Percentiles rank a stretch among this genome's conserved stretches.
Evolutionary conservation across 2,888 invertebrate species (phyloP).

Genomic region (Lapara coniferarum): DNA sequence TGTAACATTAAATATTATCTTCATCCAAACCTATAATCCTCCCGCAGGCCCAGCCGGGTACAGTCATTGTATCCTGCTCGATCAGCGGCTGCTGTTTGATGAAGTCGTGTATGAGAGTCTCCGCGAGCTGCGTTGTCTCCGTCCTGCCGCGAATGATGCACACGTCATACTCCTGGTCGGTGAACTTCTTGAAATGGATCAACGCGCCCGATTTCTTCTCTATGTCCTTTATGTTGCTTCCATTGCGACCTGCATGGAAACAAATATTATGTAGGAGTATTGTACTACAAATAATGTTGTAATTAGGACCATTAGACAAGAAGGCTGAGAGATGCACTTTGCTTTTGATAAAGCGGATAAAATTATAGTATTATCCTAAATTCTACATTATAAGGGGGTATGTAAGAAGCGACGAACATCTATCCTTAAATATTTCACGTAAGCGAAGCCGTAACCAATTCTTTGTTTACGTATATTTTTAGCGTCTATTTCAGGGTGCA

Average conservation of each 20-base stretch:
- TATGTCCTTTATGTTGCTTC: slow-evolving; percentile 89
- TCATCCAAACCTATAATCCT: slow-evolving; percentile 85
- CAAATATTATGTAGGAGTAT: neutral
- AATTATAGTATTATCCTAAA: no score
- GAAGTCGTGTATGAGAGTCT: slow-evolving; percentile 86
- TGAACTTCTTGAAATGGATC: slow-evolving; percentile 77
- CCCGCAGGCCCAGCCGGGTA: slow-evolving; percentile 87
- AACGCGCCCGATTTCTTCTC: slow-evolving; percentile 88
- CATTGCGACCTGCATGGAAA: slow-evolving; percentile 84
- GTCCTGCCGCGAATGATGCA: slow-evolving; percentile 88
- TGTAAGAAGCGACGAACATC: no score
- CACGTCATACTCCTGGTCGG: slow-evolving; percentile 84
- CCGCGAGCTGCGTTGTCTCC: slow-evolving; percentile 88
- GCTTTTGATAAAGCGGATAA: no score
- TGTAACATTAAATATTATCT: neutral
- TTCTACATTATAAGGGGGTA: no score
- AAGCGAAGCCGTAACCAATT: no score
- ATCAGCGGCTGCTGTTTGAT: slow-evolving; percentile 88
- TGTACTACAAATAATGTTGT: no score
- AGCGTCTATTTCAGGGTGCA: no score
- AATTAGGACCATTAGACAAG: no score
- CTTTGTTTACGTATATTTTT: no score
- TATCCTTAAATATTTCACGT: no score
- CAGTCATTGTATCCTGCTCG: slow-evolving; percentile 85
- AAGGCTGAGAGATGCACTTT: no score